These are phyloP conservation scores for Paragorgia papillata DNA, from an alignment of 92 coral and sea anemone species.

Conservation along the genomic window DNA sequence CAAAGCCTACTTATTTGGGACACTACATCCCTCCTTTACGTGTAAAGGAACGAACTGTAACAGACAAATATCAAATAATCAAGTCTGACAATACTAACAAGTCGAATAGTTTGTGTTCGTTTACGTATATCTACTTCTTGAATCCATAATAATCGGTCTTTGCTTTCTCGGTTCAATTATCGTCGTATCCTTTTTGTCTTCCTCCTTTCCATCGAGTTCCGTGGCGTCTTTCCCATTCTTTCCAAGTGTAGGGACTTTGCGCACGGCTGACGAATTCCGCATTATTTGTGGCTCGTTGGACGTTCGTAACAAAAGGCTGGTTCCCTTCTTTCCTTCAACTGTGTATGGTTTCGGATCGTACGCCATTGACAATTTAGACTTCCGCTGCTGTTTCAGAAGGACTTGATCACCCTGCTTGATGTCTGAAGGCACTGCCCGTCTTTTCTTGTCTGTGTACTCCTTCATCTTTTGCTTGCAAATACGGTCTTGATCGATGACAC, in stretches of 20 bases:
- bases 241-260: not conserved
- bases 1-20: no score
- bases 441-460: conserved; percentile 8
- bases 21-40: no score
- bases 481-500: no score
- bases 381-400: conserved; percentile 10
- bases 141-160: not conserved
- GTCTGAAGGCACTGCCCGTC: conserved; percentile 15
- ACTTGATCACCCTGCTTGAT: conserved; percentile 27
- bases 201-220: not conserved
- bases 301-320: conserved; percentile 16
- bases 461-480: conserved; percentile 9
- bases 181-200: not conserved
- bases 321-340: conserved; percentile 22
- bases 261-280: conserved; percentile 9
- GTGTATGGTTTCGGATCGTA: conserved; percentile 36
- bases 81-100: no score
- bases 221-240: not conserved
- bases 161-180: not conserved
- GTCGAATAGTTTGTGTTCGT: not conserved
- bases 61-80: no score
- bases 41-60: no score
- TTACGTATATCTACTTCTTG: not conserved
- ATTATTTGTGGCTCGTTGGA: conserved; percentile 8
- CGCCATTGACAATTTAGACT: conserved; percentile 3